Base-by-base conservation (phyloP, 2,113 vertebrate species). In the Phaetusa simplex region DNA sequence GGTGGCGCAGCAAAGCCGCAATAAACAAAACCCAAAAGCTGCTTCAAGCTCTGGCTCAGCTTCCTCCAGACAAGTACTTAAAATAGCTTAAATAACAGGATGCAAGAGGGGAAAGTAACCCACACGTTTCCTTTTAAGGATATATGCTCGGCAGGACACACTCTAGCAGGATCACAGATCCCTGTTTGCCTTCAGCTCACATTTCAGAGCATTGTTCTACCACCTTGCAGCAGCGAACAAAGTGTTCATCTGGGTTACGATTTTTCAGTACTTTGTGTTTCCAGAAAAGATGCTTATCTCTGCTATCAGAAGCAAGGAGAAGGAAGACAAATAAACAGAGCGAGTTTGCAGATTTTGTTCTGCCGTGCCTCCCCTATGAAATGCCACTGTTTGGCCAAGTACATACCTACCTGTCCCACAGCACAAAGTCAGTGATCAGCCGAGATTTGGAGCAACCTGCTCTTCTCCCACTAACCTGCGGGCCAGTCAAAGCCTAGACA, bases 81-180 rank as follows among this genome's bases (percentile, higher is more conserved):
- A 97, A 97, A 97, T 96, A 97, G 95, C 95, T 97, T 94, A 97
- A 97, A 97, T 96, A 97, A 97, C 97, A 97, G 96, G 97, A 97
- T 97, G 97, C 74, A 76, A 91, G 74, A 93, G 62, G 94, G 91
- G 84, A 96, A 95, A 95, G 91, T 94, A 95, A 95, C 67, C 90
- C 93, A 93, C 96, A 95, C 1, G 9, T 74, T 95, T 91, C 95
- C 96, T 97, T 97, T 97, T 97, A 97, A 97, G 97, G 96, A 79
- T 21, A 95, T 67, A 91, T 36, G 66, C 94, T 88, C 87, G 70
- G 91, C 93, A 66, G 94, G 94, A 95, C 86, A 73, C 55, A 53
- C 74, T 82, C 65, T 5, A 91, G 89, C 84, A 79, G 82, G 74
- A 93, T 81, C 94, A 56, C 69, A 92, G 84, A 91, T 79, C 86